Percentiles rank a stretch among this genome's conserved stretches.
Evolutionary conservation across 2,113 vertebrate species (phyloP).

Genomic region (Syngnathus floridae): DNA sequence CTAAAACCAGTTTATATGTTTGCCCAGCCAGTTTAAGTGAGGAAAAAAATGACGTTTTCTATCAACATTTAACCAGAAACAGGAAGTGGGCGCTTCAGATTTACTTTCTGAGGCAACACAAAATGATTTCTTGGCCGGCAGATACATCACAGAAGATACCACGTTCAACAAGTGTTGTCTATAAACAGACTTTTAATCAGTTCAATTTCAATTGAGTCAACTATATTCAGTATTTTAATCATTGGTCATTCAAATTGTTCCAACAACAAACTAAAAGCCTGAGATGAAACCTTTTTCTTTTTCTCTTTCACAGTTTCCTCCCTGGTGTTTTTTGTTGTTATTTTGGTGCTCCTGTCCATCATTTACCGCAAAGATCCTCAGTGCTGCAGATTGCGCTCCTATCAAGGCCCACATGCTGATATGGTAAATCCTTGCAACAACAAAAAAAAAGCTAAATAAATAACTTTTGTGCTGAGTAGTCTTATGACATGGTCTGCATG

Average conservation of each 20-base stretch:
- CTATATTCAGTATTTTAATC: neutral
- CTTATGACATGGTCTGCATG: constrained; percentile 8
- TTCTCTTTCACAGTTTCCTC: constrained; percentile 64
- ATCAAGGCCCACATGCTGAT: constrained; percentile 69
- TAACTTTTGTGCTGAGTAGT: constrained; percentile 18
- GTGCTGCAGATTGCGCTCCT: constrained; percentile 75
- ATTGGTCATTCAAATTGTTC: constrained; percentile 1
- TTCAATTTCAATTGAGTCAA: neutral
- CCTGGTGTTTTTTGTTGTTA: constrained; percentile 70
- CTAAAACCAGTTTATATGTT: neutral
- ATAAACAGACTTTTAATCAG: constrained; percentile 9
- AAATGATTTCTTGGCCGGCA: constrained; percentile 16
- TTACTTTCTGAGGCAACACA: neutral
- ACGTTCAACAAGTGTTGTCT: neutral
- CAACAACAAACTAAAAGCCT: neutral
- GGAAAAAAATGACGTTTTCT: neutral
- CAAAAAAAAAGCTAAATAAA: constrained; percentile 4
- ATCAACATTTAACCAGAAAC: neutral
- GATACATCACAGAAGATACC: neutral
- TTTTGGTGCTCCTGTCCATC: constrained; percentile 72
- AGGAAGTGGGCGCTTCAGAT: neutral
- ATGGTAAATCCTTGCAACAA: constrained; percentile 47
- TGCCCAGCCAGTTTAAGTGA: neutral
- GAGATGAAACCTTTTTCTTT: constrained; percentile 14
- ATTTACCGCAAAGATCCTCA: constrained; percentile 71